These are phyloP conservation scores for Tenrec ecaudatus DNA, from an alignment of 2,113 vertebrate species.

Conservation along the genomic window DNA sequence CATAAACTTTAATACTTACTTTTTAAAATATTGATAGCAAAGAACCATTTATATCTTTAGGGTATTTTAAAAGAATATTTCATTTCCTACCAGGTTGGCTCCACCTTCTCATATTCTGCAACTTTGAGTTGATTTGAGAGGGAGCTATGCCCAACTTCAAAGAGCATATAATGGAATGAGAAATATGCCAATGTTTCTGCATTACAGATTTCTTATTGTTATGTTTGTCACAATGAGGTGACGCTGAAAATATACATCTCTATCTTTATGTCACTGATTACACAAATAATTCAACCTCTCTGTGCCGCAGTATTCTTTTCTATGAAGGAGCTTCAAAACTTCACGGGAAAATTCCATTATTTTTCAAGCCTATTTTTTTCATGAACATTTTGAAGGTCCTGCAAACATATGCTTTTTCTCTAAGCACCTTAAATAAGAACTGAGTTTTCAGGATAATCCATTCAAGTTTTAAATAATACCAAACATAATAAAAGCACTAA, in stretches of 20 bases:
- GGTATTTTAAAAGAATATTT: no score
- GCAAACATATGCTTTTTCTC: no score
- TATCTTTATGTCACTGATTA: constrained; percentile 5
- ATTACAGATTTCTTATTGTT: constrained; percentile 61
- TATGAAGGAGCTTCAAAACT: no score
- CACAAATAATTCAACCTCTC: constrained; percentile 50
- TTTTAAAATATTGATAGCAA: constrained; percentile 47
- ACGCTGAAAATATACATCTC: background rate
- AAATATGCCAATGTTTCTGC: constrained; percentile 53
- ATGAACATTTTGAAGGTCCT: no score
- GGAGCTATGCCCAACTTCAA: constrained; percentile 54
- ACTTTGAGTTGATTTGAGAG: constrained; percentile 45
- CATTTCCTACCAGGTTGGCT: constrained; percentile 18
- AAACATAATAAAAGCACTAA: background rate
- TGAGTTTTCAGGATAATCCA: background rate
- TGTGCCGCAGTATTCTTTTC: background rate
- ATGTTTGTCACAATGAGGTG: constrained; percentile 62
- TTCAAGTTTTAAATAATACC: background rate
- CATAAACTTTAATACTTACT: constrained; percentile 40
- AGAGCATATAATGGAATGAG: constrained; percentile 26
- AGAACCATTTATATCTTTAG: background rate
- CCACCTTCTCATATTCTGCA: constrained; percentile 8
- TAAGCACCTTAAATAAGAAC: no score
- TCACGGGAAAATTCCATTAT: no score
- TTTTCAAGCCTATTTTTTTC: no score